Evolutionary conservation across 2,113 vertebrate species (phyloP).

Genomic region (Cynocephalus volans): DNA sequence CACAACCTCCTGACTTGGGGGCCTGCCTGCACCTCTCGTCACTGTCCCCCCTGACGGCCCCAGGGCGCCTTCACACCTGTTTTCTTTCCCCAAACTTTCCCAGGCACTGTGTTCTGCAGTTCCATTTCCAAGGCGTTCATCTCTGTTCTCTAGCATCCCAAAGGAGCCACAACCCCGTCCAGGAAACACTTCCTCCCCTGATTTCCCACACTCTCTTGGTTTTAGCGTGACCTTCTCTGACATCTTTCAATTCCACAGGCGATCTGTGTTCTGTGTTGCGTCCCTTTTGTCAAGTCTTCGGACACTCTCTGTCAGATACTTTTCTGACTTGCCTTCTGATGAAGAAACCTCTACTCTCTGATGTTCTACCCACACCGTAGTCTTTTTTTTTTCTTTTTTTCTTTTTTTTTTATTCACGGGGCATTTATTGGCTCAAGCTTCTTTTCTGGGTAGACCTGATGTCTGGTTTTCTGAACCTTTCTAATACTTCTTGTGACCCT

Average conservation of each 20-base stretch:
- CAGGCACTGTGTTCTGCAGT: not conserved
- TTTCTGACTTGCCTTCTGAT: slow-evolving; percentile 23
- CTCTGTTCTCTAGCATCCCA: not conserved
- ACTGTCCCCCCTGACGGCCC: not conserved
- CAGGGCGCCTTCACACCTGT: slow-evolving; percentile 44
- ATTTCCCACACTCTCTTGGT: slow-evolving; percentile 22
- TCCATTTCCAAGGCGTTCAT: not conserved
- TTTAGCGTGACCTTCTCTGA: slow-evolving; percentile 66
- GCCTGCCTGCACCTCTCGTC: not conserved
- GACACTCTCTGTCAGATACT: slow-evolving; percentile 29
- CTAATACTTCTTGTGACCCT: not conserved
- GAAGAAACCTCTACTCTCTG: not conserved
- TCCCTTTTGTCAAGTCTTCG: not conserved
- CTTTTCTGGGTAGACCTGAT: not conserved
- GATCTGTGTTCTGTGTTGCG: not conserved
- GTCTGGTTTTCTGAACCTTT: not conserved
- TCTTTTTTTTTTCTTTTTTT: not conserved
- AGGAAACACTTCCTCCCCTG: slow-evolving; percentile 28
- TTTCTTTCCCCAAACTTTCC: slow-evolving; percentile 75
- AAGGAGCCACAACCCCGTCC: not conserved
- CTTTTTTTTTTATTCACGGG: not conserved
- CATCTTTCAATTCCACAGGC: slow-evolving; percentile 66
- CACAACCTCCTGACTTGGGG: rapidly evolving
- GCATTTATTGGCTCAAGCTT: not conserved
- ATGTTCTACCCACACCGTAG: too few relatives aligned